Conservation (phyloP, 2,113 vertebrate species). For the Grus americana region DNA sequence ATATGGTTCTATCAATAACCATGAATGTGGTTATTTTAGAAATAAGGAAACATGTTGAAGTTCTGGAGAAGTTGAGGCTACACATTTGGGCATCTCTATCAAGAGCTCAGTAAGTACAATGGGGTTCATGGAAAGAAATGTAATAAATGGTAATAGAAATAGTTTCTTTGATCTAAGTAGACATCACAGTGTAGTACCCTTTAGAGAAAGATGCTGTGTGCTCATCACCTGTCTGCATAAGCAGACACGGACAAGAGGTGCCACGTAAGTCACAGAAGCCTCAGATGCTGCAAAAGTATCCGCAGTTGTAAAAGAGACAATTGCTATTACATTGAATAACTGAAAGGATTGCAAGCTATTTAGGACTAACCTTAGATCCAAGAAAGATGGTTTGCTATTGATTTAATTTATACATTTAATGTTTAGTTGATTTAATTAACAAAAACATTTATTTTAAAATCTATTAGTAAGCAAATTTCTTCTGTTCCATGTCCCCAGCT, state of each 20-base stretch:
- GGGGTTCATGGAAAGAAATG: background rate
- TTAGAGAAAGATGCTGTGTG: background rate
- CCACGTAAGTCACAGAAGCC: background rate
- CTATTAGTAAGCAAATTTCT: background rate
- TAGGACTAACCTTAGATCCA: background rate
- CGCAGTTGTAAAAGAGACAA: background rate
- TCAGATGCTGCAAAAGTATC: background rate
- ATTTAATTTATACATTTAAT: background rate
- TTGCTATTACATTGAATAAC: background rate
- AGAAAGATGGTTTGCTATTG: background rate
- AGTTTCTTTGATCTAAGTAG: background rate
- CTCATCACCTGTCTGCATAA: background rate
- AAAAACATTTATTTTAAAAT: background rate
- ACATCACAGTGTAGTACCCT: background rate
- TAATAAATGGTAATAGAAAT: background rate
- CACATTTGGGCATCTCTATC: background rate
- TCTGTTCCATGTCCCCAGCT: background rate
- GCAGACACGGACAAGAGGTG: background rate
- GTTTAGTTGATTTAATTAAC: background rate
- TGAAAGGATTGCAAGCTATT: background rate
- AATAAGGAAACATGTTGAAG: background rate
- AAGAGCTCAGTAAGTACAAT: constrained; percentile 37
- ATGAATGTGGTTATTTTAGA: constrained; percentile 16
- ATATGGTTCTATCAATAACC: background rate
- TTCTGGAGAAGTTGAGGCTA: constrained; percentile 11